Base-by-base conservation (phyloP, 2,888 invertebrate species). In the Trissolcus japonicus region DNA sequence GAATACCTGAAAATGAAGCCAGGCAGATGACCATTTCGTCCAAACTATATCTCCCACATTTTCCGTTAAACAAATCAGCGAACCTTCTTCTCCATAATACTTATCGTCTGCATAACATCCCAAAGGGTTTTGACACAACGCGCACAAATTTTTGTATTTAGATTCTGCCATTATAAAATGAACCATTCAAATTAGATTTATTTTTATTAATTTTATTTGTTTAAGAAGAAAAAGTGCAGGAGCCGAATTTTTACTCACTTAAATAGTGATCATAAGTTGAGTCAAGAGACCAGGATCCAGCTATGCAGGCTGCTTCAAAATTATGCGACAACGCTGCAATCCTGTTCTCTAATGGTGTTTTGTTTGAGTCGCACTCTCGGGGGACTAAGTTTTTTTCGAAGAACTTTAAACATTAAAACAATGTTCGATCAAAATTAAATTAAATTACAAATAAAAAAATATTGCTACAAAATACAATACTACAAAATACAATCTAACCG, bases 81-180 rank as follows among this genome's bases (percentile, higher is more conserved):
- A 93, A 0, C 98, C 98, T 53, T 93, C 91, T 76, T 94, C 92
- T 1, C 97, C 97, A 91, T 95, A 95, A 88, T 95, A 96, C 62
- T 93, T 93, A 88, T 97, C 97, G 3, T 90, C 90, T 0, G 86
- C 86, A 0, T 91, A 91, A 85, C 96, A 96, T 1, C 89, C 89
- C 0, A 86, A 86, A 0, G 93, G 91, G 80, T 91, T 91, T 57
- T 92, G 91, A 84, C 96, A 96, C 3, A 94, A 91, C 2, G 91
- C 91, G 83, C 96, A 96, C 0, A 96, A 90, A 3, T 94, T 93
- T 0, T 92, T 91, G 87, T 95, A 96, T 60, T 91, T 92, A 4
- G 83, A 85, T 86, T 94, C 93, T 93, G 65, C 2, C 55, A 53
- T 43, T 17, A 55, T 19, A 21, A 14, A 40, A 19, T n/a, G 2